These are phyloP conservation scores for Zingel zingel DNA, from an alignment of 2,113 vertebrate genomes.

Conservation along the genomic window DNA sequence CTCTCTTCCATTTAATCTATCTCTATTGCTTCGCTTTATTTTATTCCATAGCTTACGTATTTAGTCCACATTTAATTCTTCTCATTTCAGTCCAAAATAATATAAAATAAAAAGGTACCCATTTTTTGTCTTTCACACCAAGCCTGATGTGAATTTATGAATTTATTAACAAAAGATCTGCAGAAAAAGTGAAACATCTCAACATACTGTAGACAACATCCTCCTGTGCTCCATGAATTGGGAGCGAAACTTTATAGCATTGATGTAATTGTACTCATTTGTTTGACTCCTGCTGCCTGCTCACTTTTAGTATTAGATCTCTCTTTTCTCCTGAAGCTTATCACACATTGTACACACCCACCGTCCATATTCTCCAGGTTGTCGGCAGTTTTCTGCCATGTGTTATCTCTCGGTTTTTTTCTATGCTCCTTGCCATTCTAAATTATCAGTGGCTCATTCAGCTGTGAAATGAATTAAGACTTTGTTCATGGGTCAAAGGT, in stretches of 20 bases:
- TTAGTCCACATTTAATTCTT: slow-evolving; percentile 2
- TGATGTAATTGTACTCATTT: background rate
- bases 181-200: background rate
- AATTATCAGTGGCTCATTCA: background rate
- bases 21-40: no score
- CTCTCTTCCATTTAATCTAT: background rate
- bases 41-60: background rate
- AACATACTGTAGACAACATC: no score
- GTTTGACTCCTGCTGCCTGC: background rate
- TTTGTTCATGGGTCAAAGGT: slow-evolving; percentile 5
- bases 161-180: background rate
- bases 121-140: background rate
- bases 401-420: background rate
- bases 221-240: background rate
- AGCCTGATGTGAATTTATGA: background rate
- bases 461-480: background rate
- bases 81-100: background rate
- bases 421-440: background rate
- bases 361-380: background rate
- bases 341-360: background rate
- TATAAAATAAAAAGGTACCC: background rate
- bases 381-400: slow-evolving; percentile 6
- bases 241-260: background rate
- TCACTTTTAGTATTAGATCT: background rate
- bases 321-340: background rate